Base-by-base conservation (phyloP, 2,888 invertebrate genomes). In the Pollenia labialis region DNA sequence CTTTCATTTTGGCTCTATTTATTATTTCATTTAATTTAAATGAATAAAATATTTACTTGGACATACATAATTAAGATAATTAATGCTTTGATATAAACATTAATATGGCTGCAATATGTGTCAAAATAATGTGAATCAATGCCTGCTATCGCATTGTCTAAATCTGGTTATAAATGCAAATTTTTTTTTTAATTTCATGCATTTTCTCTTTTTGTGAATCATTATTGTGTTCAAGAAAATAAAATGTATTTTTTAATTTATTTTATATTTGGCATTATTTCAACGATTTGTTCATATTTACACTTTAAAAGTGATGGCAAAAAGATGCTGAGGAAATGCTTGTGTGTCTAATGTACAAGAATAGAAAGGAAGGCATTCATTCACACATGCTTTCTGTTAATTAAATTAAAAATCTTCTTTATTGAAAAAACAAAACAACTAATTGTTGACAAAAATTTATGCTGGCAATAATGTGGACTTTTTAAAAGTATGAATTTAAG, bases 251-350 rank as follows among this genome's bases (percentile, higher is more conserved):
- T 32, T 32, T 69, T 54, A 44, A 69, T 54, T 44, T 77, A 58
- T 72, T 50, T 32, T 60, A 16, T 54, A 71, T 56, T 84, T 87
- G 87, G 87, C 87, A 87, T 54, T 62, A 74, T 77, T 87, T 87
- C 87, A 87, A 84, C 81, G 81, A 84, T 74, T 84, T 87, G 81
- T 84, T 74, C 71, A 54, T 66, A 40, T 23, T 40, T 58, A 16
- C 44, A 74, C n/a, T 18, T 58, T n/a, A 80, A 52, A 50, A 44
- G 32, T 64, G 18, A 4, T 1, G 60, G 40, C 10, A 52, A 68
- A 52, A 75, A 75, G 64, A 44, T 23, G 52, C 54, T 46, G 32
- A 52, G 68, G 75, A 52, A 54, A 16, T 44, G 12, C 32, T 7
- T n/a, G 14, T 50, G 11, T 50, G 23, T 50, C 4, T 48, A 32